Evolutionary conservation across 2,797 vertebrate genomes (phyloP).

Genomic region (Typhlichthys subterraneus): DNA sequence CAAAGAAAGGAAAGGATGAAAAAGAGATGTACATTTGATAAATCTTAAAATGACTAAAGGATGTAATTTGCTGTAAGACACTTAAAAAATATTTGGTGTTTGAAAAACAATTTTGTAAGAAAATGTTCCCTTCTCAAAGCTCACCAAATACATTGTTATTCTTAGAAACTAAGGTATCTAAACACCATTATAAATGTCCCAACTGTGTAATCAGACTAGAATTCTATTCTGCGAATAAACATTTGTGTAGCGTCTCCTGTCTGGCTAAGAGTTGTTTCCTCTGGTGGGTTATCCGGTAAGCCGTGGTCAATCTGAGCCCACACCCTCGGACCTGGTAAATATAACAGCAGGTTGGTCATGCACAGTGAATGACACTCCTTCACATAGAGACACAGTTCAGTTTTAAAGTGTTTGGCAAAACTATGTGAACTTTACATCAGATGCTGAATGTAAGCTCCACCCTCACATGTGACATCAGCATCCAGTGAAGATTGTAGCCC

Average conservation of each 20-base stretch:
- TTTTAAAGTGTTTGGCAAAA: too few relatives aligned
- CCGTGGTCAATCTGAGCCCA: slow-evolving; percentile 30
- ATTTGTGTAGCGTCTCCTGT: slow-evolving; percentile 53
- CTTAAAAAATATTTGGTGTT: slow-evolving; percentile 8
- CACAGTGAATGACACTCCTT: too few relatives aligned
- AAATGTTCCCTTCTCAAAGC: not conserved
- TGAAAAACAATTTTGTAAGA: slow-evolving; percentile 18
- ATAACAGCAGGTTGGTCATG: too few relatives aligned
- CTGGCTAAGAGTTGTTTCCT: slow-evolving; percentile 36
- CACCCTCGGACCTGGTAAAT: not conserved
- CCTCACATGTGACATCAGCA: slow-evolving; percentile 34
- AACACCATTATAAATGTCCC: slow-evolving; percentile 42
- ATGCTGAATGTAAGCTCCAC: too few relatives aligned
- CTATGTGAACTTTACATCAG: too few relatives aligned
- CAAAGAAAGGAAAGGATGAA: too few relatives aligned
- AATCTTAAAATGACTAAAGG: too few relatives aligned
- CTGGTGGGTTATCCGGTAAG: slow-evolving; percentile 49
- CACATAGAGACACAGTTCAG: too few relatives aligned
- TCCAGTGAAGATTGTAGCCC: slow-evolving; percentile 36
- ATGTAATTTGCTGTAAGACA: not conserved
- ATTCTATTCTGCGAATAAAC: slow-evolving; percentile 45
- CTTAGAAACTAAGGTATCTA: not conserved
- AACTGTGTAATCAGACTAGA: slow-evolving; percentile 21
- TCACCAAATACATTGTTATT: slow-evolving; percentile 31
- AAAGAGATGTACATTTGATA: too few relatives aligned